phyloP scores from a whole-genome alignment of 2,797 vertebrate genomes.

The Vespertilio murinus region DNA sequence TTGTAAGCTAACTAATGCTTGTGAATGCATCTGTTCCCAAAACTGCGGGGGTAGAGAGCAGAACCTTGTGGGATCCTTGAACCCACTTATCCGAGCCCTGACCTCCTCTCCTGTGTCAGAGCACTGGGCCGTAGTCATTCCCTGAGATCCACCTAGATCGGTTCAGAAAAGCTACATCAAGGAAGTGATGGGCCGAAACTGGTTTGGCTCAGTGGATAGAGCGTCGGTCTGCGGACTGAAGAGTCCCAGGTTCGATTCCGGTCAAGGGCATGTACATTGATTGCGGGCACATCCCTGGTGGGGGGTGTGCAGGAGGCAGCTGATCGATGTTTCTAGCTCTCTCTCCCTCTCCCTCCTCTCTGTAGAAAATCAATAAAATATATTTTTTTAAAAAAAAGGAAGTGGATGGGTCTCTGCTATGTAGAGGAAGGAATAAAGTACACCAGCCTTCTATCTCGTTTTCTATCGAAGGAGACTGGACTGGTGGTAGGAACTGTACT shows the following conservation, averaged over 20 bases:
- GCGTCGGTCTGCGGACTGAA: too few species aligned
- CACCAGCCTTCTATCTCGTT: neutral
- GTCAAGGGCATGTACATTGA: too few species aligned
- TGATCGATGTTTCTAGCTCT: too few species aligned
- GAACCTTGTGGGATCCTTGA: neutral
- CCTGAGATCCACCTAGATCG: neutral
- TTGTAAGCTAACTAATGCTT: neutral
- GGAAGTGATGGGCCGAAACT: too few species aligned
- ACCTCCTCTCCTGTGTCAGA: neutral
- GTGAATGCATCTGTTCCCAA: neutral
- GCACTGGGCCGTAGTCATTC: neutral
- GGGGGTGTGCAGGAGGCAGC: too few species aligned
- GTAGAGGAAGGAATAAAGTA: neutral
- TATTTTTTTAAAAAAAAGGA: too few species aligned
- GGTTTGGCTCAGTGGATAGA: too few species aligned
- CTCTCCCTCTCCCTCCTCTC: too few species aligned
- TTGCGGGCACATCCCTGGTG: too few species aligned
- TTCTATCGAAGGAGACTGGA: neutral
- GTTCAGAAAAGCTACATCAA: neutral
- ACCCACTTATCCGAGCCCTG: neutral
- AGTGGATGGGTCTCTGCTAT: neutral
- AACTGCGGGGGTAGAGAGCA: neutral
- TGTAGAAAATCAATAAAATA: too few species aligned
- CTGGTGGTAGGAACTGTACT: neutral
- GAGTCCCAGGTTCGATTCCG: too few species aligned